A percentile compares a stretch with the other conserved stretches of the same genome.
Conservation (phyloP, 2,888 invertebrate genomes). For the Drosophila siamana region DNA sequence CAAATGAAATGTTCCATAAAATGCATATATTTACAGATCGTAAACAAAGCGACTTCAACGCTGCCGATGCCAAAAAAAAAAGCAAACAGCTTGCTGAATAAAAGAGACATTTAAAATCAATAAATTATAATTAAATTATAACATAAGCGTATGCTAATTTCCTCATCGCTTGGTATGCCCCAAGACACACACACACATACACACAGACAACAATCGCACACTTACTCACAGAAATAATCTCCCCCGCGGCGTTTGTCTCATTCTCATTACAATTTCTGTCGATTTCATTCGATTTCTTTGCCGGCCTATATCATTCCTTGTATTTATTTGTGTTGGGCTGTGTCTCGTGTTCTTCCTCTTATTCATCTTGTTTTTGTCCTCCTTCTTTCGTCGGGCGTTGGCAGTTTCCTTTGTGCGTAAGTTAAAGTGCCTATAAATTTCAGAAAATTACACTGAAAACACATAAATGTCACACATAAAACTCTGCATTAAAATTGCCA, state of each 20-base stretch:
- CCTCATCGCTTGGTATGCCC: slow-evolving; percentile 17
- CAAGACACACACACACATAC: slow-evolving; percentile 9
- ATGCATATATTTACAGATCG: slow-evolving; percentile 78
- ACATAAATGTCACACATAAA: slow-evolving; percentile 61
- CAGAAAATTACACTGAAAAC: slow-evolving; percentile 55
- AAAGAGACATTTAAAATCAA: slow-evolving; percentile 72
- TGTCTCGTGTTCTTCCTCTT: slow-evolving; percentile 7
- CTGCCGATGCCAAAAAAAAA: slow-evolving; percentile 53
- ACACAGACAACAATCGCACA: background rate
- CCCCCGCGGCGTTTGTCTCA: slow-evolving; percentile 70
- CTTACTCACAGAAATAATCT: slow-evolving; percentile 21
- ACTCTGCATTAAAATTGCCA: slow-evolving; percentile 37
- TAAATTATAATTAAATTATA: slow-evolving; percentile 84
- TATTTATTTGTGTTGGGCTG: slow-evolving; percentile 13
- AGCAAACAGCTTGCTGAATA: slow-evolving; percentile 39
- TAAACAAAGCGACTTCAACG: slow-evolving; percentile 82
- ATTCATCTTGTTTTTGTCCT: slow-evolving; percentile 7
- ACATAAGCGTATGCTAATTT: slow-evolving; percentile 82
- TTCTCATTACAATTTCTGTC: slow-evolving; percentile 59
- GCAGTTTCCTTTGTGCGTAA: slow-evolving; percentile 52
- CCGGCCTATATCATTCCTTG: slow-evolving; percentile 50
- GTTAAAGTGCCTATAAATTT: slow-evolving; percentile 48
- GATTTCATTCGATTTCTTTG: slow-evolving; percentile 52
- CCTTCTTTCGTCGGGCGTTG: slow-evolving; percentile 40
- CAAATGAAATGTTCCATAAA: slow-evolving; percentile 69